phyloP scores from a whole-genome alignment of 30 jellyfish, hydroid and myxozoan genomes.

The Morbakka virulenta region DNA sequence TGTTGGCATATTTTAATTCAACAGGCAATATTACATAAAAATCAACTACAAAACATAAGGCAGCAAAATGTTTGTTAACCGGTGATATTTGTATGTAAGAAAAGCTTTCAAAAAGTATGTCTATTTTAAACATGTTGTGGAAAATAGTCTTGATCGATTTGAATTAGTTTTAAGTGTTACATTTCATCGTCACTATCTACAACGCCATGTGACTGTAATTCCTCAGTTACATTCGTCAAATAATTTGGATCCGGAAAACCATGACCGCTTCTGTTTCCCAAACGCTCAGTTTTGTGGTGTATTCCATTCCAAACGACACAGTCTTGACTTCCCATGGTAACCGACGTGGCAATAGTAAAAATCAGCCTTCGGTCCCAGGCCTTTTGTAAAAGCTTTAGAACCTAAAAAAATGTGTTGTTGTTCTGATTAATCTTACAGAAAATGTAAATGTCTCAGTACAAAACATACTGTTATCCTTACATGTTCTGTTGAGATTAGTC shows the following conservation, averaged over 20 bases:
- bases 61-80: too few species aligned
- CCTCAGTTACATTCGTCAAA: conserved; percentile 57
- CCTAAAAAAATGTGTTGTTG: conserved; percentile 14
- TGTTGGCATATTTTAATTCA: too few species aligned
- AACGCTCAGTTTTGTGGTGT: conserved; percentile 68
- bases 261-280: conserved; percentile 47
- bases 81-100: too few species aligned
- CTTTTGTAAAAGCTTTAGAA: conserved; percentile 38
- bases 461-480: too few species aligned
- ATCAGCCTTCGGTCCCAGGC: conserved; percentile 75
- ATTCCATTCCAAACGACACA: conserved; percentile 73
- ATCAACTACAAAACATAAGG: too few species aligned
- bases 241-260: conserved; percentile 82
- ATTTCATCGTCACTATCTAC: not conserved
- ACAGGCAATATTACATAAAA: too few species aligned
- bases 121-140: not conserved
- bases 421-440: too few species aligned
- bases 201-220: conserved; percentile 63
- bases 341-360: conserved; percentile 76
- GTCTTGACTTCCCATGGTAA: conserved; percentile 59
- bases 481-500: too few species aligned
- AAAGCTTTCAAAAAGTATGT: too few species aligned
- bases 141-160: not conserved
- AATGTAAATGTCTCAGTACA: too few species aligned
- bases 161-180: not conserved